Base-by-base conservation (phyloP, 2,113 vertebrate genomes). In the Lontra canadensis region DNA sequence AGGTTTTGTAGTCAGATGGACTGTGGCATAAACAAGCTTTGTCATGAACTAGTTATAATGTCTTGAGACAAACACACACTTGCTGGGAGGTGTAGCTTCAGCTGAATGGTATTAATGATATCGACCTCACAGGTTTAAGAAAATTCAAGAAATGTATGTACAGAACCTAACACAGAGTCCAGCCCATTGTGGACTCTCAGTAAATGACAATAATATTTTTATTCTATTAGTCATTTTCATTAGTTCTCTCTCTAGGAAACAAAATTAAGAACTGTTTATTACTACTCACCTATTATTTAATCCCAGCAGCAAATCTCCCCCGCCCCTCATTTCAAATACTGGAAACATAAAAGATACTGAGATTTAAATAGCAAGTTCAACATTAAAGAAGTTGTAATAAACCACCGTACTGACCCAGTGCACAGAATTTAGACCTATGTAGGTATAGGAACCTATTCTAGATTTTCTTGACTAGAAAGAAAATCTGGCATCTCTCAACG, bases 401-500 rank as follows among this genome's bases (percentile, higher is more conserved):
- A 94, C 20, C 36, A 94, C 76, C 23, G 10, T 0, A 1, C 49
- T 81, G 49, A 20, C 42, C 94, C 74, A 76, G 59, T 78, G n/a
- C 0, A 52, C 49, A 96, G 63, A 96, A 81, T 84, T 82, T 84
- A 97, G 96, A 98, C 57, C 87, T 90, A 65, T 92, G 85, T 14
- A 83, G 93, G 80, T 97, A 81, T 15, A 88, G 44, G 0, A 4
- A 4, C 0, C 25, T 78, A 97, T 95, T 65, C 21, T 74, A 96
- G 63, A 88, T 94, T 96, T 83, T 96, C 80, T 93, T 98, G 63
- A 42, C 95, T 97, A 93, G 90, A 98, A 97, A 96, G 94, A 95
- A 80, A 97, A 86, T 95, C 47, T 93, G 93, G 95, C 79, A 92
- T 84, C 88, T 97, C 89, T 98, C 97, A 98, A 96, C 80, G 95